Evolutionary conservation across 1,140 invertebrate genomes (phyloP), one percentile per base, ranked within the genome.

Genomic region (Bombus superbus): DNA sequence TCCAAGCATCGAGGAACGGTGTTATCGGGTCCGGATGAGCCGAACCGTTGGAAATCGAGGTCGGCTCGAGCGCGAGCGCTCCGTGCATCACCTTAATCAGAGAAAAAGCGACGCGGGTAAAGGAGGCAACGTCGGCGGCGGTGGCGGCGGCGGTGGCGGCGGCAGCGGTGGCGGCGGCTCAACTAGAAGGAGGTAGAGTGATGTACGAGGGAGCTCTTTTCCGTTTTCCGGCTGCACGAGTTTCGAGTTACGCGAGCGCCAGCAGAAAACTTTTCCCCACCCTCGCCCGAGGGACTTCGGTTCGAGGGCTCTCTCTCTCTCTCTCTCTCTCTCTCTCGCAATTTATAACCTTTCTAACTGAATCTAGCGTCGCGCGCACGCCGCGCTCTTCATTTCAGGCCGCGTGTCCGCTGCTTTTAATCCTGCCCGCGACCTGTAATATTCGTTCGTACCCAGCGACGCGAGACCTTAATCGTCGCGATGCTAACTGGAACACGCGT

Each of bases 261-360:
- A 91, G 92, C 92, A 92, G 92, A 93, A 94, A 94, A 94, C 90
- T 94, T 94, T 94, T 85, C 88, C 83, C 86, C 81, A 86, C 88
- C 85, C 88, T 91, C 86, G 79, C 90, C 92, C 91, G 89, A 89
- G 90, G 92, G 93, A 94, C 90, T 94, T 92, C 85, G 91, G 89
- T 79, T 83, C 72, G 88, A 82, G 79, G 83, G 86, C 90, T 3
- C 38, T n/a, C 57, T 77, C 75, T 40, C 75, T 91, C 87, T 88
- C 88, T 9, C 35, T 59, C 35, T 18, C 53, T 92, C 87, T 88
- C 89, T 25, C 53, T 76, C 53, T 40, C 87, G 91, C 91, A 94
- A 94, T 94, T 94, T 94, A 94, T 94, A 94, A 94, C 91, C 92
- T 85, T 87, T 88, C 92, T 93, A 94, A 94, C 93, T 92, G 93